A percentile compares a stretch with the other conserved stretches of the same genome.
Conservation (phyloP, 2,888 invertebrate genomes). For the Cephus sareptanus region DNA sequence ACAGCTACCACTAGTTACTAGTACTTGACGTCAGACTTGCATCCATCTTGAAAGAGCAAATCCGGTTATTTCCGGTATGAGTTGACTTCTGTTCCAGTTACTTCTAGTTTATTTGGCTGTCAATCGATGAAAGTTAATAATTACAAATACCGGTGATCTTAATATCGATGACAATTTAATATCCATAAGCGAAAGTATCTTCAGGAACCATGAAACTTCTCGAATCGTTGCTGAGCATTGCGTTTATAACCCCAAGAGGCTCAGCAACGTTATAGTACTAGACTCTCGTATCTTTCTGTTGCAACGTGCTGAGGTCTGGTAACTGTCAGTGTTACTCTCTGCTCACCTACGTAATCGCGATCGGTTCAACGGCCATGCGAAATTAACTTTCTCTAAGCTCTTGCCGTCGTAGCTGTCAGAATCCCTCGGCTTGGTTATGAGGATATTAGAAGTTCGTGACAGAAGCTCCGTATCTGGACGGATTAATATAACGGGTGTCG, state of each 20-base stretch:
- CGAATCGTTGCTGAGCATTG: neutral
- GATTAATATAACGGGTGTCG: neutral
- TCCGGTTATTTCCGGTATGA: neutral
- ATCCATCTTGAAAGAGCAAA: neutral
- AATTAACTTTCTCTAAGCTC: conserved; percentile 59
- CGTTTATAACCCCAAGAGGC: neutral
- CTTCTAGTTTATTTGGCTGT: neutral
- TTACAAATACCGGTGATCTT: neutral
- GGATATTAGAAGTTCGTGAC: neutral
- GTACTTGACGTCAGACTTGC: neutral
- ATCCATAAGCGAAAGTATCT: neutral
- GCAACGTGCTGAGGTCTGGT: conserved; percentile 15
- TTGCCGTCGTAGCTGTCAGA: neutral
- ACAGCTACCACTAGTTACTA: neutral
- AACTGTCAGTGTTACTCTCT: conserved; percentile 12
- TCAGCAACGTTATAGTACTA: neutral
- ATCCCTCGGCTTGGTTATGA: neutral
- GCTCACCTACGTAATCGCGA: conserved; percentile 51
- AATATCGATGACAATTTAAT: neutral
- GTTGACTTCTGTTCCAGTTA: neutral
- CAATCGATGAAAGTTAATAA: neutral
- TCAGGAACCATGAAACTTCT: neutral
- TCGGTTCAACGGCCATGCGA: conserved; percentile 64
- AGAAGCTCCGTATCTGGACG: neutral
- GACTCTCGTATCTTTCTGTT: conserved; percentile 10